Percentiles rank a stretch among this genome's conserved stretches.
phyloP scores from a whole-genome alignment of 92 coral and sea anemone species.

The Phenganax stokvisi region DNA sequence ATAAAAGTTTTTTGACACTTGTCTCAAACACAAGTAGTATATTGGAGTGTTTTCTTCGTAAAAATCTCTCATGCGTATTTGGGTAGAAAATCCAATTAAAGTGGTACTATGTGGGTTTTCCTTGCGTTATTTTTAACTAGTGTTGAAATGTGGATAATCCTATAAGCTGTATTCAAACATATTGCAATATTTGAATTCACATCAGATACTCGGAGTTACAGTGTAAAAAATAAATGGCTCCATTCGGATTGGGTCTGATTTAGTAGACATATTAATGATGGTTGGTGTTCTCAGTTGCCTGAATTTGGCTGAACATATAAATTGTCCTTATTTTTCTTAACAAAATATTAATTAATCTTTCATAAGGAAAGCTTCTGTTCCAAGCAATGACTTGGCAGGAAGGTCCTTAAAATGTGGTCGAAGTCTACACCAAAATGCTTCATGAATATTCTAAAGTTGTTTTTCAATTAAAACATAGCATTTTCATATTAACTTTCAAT shows the following conservation, averaged over 20 bases:
- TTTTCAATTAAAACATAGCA: not conserved
- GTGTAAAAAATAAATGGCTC: too few relatives aligned
- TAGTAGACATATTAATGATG: too few relatives aligned
- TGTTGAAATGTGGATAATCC: not conserved
- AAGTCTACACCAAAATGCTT: not conserved
- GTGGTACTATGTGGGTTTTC: not conserved
- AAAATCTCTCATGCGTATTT: not conserved
- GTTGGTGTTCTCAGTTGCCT: too few relatives aligned
- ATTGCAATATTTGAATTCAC: too few relatives aligned
- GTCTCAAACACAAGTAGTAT: not conserved
- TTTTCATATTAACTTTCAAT: not conserved
- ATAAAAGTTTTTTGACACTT: not conserved
- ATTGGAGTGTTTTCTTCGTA: not conserved
- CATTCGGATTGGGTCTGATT: too few relatives aligned
- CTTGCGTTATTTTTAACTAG: not conserved
- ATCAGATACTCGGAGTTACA: too few relatives aligned
- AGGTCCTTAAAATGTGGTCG: too few relatives aligned
- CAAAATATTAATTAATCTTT: too few relatives aligned
- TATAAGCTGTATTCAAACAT: not conserved
- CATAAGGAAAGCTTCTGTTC: too few relatives aligned
- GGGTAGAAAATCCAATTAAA: not conserved
- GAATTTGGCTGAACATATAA: too few relatives aligned
- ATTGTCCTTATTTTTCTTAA: too few relatives aligned
- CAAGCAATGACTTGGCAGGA: too few relatives aligned
- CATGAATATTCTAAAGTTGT: constrained; percentile 10